Conservation (phyloP, 2,113 vertebrate genomes). For the Daubentonia madagascariensis region DNA sequence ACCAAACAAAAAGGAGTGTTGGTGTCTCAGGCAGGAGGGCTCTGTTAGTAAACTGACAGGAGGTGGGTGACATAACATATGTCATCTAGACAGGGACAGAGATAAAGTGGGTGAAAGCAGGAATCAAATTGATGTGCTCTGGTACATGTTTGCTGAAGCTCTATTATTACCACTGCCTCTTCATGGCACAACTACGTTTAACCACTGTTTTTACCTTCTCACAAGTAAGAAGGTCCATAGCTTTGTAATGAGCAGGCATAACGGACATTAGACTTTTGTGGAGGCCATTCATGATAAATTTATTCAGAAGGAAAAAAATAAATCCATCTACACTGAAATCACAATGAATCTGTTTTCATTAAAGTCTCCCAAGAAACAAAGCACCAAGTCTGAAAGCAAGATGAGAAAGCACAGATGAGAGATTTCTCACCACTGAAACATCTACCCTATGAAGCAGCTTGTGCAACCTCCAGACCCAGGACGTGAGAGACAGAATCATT, state of each 20-base stretch:
- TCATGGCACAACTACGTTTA: conserved; percentile 61
- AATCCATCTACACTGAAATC: conserved; percentile 73
- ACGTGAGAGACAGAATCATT: conserved; percentile 47
- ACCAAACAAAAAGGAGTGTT: background rate
- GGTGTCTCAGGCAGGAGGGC: background rate
- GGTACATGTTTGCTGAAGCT: conserved; percentile 74
- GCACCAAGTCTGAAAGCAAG: conserved; percentile 65
- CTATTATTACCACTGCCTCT: conserved; percentile 70
- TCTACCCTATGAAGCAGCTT: background rate
- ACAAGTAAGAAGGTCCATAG: conserved; percentile 74
- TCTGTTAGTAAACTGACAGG: background rate
- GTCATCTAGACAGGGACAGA: background rate
- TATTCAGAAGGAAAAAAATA: conserved; percentile 80
- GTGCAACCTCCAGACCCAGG: conserved; percentile 4
- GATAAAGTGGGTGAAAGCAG: background rate
- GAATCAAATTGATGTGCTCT: conserved; percentile 59
- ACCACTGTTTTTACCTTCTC: conserved; percentile 78
- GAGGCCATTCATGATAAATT: conserved; percentile 77
- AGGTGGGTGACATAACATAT: background rate
- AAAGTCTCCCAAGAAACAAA: conserved; percentile 72
- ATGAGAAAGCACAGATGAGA: background rate
- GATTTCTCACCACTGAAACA: conserved; percentile 45
- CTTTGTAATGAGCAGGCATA: conserved; percentile 75
- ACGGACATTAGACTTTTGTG: conserved; percentile 79
- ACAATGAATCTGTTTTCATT: conserved; percentile 80